These are phyloP conservation scores for Ctenoplectra terminalis DNA, from an alignment of 1,140 invertebrate genomes.

Conservation along the genomic window DNA sequence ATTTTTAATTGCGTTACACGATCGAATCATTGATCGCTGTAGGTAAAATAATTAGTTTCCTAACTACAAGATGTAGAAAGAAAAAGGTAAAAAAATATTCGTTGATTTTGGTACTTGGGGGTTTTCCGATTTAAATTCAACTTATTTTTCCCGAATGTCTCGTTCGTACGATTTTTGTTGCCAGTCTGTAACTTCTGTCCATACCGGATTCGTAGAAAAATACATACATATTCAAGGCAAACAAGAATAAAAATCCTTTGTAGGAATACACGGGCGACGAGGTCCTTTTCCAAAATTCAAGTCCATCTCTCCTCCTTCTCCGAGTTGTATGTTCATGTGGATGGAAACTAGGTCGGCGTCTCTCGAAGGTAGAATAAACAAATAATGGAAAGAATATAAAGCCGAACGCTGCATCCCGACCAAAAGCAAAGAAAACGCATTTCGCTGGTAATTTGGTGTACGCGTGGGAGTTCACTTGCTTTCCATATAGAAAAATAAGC, in stretches of 20 bases:
- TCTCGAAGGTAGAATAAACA: constrained; percentile 51
- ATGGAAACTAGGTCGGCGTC: constrained; percentile 39
- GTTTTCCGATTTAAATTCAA: background rate
- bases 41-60: background rate
- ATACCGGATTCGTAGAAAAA: background rate
- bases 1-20: background rate
- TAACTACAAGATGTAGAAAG: no score
- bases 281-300: constrained; percentile 61
- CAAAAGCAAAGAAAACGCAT: constrained; percentile 34
- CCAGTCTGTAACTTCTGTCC: background rate
- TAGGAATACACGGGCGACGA: constrained; percentile 46
- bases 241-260: constrained; percentile 18
- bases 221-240: background rate
- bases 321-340: background rate
- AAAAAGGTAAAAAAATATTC: background rate
- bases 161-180: background rate
- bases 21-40: background rate
- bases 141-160: background rate
- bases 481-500: constrained; percentile 14
- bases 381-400: constrained; percentile 48
- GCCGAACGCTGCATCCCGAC: constrained; percentile 20
- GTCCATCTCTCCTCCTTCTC: background rate
- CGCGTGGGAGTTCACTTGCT: constrained; percentile 20
- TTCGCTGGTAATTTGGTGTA: constrained; percentile 24
- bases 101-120: no score